These are phyloP conservation scores for Anthrax anthrax DNA, from an alignment of 2,888 invertebrate genomes.

Conservation along the genomic window DNA sequence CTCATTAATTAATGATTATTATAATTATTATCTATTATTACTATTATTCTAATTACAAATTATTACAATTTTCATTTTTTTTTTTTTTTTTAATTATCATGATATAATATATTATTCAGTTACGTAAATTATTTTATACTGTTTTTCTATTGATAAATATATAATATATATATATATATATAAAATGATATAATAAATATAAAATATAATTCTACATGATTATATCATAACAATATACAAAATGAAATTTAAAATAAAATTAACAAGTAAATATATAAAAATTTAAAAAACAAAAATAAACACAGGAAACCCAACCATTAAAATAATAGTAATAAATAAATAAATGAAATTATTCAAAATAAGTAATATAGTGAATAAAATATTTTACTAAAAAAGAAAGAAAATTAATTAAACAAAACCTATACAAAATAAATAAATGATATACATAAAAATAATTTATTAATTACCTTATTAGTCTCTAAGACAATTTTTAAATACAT, in stretches of 20 bases:
- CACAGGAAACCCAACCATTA: not conserved
- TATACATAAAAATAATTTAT: conserved; percentile 1
- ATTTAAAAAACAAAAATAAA: not conserved
- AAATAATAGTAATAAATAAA: not conserved
- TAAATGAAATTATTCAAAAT: no score
- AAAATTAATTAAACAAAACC: conserved; percentile 5
- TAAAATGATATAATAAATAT: no score
- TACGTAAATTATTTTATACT: not conserved
- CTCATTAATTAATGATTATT: not conserved
- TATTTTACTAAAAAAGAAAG: conserved; percentile 3
- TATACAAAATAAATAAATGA: conserved; percentile 7
- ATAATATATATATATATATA: not conserved
- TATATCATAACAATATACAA: no score
- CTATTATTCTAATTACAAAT: not conserved
- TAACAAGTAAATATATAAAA: not conserved
- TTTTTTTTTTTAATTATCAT: not conserved
- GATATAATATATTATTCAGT: not conserved
- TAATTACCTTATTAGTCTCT: conserved; percentile 8
- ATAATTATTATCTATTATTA: conserved; percentile 3
- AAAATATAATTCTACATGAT: no score
- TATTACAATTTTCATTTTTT: conserved; percentile 2
- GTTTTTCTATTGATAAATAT: not conserved
- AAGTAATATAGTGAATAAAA: conserved; percentile 1
- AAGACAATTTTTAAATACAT: conserved; percentile 11
- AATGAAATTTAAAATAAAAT: no score